These are phyloP conservation scores for Pelmatolapia mariae DNA, from an alignment of 2,113 vertebrate species.

Conservation along the genomic window DNA sequence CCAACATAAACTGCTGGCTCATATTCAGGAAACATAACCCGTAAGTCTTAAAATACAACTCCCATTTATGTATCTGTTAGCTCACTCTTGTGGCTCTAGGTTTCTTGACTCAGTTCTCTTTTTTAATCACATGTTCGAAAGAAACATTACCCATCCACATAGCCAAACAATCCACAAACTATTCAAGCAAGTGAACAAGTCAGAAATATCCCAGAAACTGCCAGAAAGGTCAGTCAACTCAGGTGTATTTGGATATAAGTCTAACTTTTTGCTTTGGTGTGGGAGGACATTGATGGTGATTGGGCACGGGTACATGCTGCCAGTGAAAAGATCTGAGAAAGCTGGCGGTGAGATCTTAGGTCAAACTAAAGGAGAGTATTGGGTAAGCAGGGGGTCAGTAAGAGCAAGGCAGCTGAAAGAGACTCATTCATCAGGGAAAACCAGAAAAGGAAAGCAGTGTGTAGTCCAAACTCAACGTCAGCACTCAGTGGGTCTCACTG, in stretches of 20 bases:
- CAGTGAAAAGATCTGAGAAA: neutral
- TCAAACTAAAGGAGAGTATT: conserved; percentile 30
- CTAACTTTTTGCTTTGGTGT: neutral
- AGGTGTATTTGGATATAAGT: conserved; percentile 29
- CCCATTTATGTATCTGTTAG: neutral
- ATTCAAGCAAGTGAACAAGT: neutral
- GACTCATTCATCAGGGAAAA: conserved; percentile 56
- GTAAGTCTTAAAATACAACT: neutral
- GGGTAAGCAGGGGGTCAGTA: conserved; percentile 38
- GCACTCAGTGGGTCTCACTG: conserved; percentile 32
- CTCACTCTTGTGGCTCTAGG: neutral
- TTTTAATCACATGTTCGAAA: neutral
- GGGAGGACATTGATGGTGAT: neutral
- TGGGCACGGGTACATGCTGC: neutral
- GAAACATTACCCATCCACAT: neutral
- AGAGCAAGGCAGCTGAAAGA: conserved; percentile 50
- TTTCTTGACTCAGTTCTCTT: neutral
- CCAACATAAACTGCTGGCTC: neutral
- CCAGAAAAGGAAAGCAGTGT: conserved; percentile 44
- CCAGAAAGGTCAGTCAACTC: neutral
- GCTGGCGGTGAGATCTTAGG: conserved; percentile 17
- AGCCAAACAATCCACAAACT: neutral
- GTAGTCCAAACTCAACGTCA: conserved; percentile 37
- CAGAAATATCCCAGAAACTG: neutral
- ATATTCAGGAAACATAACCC: neutral